Conservation (phyloP, 2,888 invertebrate species). For the Villa cingulata region DNA sequence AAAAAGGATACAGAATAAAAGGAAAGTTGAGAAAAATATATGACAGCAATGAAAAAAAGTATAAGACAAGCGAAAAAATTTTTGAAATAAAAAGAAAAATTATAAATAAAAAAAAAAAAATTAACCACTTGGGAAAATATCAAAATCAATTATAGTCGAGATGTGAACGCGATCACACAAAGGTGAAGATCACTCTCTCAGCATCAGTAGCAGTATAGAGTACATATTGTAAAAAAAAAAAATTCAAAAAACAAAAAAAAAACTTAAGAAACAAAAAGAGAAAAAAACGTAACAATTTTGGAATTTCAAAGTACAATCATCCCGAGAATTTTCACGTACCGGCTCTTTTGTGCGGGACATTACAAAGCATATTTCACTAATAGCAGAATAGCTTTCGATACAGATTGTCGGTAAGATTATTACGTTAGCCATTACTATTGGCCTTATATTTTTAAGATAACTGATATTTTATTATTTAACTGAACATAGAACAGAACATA, state of each 20-base stretch:
- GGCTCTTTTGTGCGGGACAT: slow-evolving; percentile 14
- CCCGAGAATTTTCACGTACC: slow-evolving; percentile 12
- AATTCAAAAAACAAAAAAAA: neutral
- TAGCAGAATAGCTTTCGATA: slow-evolving; percentile 21
- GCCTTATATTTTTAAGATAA: slow-evolving; percentile 4
- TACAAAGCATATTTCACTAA: slow-evolving; percentile 23
- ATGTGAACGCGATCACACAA: slow-evolving; percentile 5
- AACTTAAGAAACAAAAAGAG: neutral
- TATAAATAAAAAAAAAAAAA: neutral
- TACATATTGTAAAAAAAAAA: neutral
- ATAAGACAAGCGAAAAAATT: neutral
- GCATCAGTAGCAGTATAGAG: neutral
- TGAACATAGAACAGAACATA: no score
- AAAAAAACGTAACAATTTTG: slow-evolving; percentile 10
- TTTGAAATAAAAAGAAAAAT: neutral
- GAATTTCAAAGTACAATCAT: slow-evolving; percentile 12
- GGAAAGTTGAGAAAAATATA: no score
- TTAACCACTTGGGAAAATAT: slow-evolving; percentile 10
- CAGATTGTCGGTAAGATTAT: slow-evolving; percentile 5
- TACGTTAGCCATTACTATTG: neutral
- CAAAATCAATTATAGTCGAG: slow-evolving; percentile 14
- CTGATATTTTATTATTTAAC: no score
- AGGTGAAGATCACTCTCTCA: neutral
- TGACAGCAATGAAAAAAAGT: neutral
- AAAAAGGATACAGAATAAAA: no score